Conservation (phyloP, 2,797 vertebrate genomes). For the Propithecus deckenii region DNA sequence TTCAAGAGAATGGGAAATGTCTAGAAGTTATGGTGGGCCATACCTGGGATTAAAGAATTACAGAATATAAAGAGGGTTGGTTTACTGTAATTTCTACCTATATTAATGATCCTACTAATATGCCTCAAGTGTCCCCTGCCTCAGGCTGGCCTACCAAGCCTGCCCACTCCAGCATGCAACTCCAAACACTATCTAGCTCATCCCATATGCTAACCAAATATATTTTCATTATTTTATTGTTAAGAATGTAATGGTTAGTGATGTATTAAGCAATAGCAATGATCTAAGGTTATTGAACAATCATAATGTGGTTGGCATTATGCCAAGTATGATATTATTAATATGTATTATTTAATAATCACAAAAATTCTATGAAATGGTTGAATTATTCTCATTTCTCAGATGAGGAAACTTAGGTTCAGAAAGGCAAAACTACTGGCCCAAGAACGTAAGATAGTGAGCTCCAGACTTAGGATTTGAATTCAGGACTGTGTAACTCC, state of each 20-base stretch:
- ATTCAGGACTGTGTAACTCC: neutral
- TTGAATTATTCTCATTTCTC: neutral
- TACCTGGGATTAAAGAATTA: neutral
- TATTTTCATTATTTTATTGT: neutral
- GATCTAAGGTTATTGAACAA: neutral
- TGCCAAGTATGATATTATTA: neutral
- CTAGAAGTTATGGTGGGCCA: neutral
- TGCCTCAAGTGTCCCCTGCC: neutral
- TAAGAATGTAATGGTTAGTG: neutral
- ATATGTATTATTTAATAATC: neutral
- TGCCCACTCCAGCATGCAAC: neutral
- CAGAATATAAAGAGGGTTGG: neutral
- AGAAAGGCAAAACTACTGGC: neutral
- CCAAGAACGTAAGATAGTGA: neutral
- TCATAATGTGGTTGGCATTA: neutral
- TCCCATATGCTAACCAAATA: neutral
- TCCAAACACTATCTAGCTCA: neutral
- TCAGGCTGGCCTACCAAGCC: accelerated
- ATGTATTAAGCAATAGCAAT: neutral
- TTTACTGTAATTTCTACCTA: neutral
- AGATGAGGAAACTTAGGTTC: neutral
- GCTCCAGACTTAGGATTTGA: neutral
- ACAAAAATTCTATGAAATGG: neutral
- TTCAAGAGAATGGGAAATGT: neutral
- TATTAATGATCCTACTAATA: neutral